Evolutionary conservation across 1,140 invertebrate species (phyloP).

Genomic region (Calosoma granatense): DNA sequence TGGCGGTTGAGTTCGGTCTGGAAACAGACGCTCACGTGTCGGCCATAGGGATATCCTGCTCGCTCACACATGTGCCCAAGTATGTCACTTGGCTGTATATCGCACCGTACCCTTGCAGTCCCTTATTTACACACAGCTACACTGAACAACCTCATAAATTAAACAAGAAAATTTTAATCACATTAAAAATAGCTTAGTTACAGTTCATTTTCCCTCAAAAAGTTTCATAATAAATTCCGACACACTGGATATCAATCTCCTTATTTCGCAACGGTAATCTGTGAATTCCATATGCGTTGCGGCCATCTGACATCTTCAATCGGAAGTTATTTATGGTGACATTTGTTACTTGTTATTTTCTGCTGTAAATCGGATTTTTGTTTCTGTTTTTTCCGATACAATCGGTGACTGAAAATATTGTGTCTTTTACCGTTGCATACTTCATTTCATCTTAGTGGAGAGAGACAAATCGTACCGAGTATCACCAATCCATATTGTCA

Average conservation of each 20-base stretch:
- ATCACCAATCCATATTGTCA: too few relatives aligned
- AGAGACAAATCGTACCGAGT: too few relatives aligned
- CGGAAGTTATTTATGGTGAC: background rate
- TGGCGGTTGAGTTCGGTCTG: too few relatives aligned
- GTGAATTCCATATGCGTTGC: background rate
- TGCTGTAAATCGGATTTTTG: background rate
- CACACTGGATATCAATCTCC: background rate
- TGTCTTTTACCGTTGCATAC: background rate
- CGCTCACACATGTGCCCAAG: too few relatives aligned
- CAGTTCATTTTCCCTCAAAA: background rate
- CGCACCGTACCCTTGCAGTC: too few relatives aligned
- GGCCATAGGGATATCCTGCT: too few relatives aligned
- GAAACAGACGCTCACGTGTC: too few relatives aligned
- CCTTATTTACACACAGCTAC: too few relatives aligned
- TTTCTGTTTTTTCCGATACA: background rate
- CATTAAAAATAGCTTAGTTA: background rate
- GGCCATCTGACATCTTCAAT: background rate
- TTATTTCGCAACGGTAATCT: background rate
- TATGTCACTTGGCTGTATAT: too few relatives aligned
- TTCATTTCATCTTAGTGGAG: background rate
- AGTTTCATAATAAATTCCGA: background rate
- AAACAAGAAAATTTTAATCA: background rate
- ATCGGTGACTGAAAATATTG: background rate
- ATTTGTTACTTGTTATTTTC: background rate
- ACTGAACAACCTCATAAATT: too few relatives aligned